Base-by-base conservation (phyloP, 2,113 vertebrate species). In the Chionomys nivalis region DNA sequence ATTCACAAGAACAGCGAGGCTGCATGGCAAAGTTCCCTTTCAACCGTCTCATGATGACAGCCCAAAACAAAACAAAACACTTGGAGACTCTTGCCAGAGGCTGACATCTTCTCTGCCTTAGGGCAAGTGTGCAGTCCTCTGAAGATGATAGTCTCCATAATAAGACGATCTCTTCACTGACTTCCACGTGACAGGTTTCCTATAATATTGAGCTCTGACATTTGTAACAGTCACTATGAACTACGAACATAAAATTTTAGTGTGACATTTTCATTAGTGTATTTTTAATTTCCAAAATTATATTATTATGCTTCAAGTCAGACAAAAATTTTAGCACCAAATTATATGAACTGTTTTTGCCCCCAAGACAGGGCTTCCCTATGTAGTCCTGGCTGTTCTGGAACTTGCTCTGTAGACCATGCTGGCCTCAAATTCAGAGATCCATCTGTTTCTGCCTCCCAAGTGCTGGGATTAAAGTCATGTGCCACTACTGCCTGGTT, bases 281-380 rank as follows among this genome's bases (percentile, higher is more conserved):
- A 21, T 87, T 85, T 90, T 82, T 63, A 95, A 0, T 91, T 91
- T 92, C 52, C 87, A 97, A 76, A 94, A 92, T 93, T 79, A 95
- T 26, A 93, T 58, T 47, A 5, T 82, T 94, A 49, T 72, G 90
- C 21, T 65, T 89, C 77, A 72, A 90, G 36, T 90, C 44, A 89
- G 77, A 82, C 49, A 81, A 94, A 96, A 96, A 93, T 52, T 39
- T 7, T 85, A 83, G 42, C 66, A 82, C 21, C 73, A 93, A 96
- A 87, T 93, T 96, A 76, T 92, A 87, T 28, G 47, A 39, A 44
- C 33, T 85, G 39, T 2, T 63, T 63, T 23, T 19, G 23, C 61
- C 61, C 61, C 26, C 63, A 65, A 17, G 68, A 70, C 36, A 70
- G 36, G 36, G 70, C n/a, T 72, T 72, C 70, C 4, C 3, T 72